Evolutionary conservation across 2,888 invertebrate species (phyloP).

Genomic region (Cantharis rustica): DNA sequence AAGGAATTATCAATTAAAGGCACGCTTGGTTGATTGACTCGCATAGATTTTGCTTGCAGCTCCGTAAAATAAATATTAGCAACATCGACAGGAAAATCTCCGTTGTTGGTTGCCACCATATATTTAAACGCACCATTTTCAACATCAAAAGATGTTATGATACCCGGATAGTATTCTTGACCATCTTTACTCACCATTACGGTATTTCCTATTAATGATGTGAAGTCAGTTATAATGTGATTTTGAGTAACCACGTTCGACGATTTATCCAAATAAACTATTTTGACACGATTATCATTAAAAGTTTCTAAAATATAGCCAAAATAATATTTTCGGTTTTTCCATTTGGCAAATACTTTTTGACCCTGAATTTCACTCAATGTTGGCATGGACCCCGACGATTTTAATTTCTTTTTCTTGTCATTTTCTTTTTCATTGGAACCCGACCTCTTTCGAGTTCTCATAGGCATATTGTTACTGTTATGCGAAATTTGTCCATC

Average conservation of each 20-base stretch:
- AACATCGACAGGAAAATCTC: slow-evolving; percentile 59
- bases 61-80: slow-evolving; percentile 61
- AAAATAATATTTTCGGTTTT: slow-evolving; percentile 70
- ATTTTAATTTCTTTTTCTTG: background rate
- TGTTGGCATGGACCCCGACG: background rate
- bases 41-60: slow-evolving; percentile 60
- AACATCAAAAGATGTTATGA: slow-evolving; percentile 52
- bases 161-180: slow-evolving; percentile 59
- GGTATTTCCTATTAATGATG: slow-evolving; percentile 61
- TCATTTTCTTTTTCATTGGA: background rate
- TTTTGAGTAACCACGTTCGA: slow-evolving; percentile 64
- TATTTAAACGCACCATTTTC: slow-evolving; percentile 57
- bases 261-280: slow-evolving; percentile 68
- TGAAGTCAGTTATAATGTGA: slow-evolving; percentile 60
- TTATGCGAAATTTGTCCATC: background rate
- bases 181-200: slow-evolving; percentile 61
- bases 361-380: slow-evolving; percentile 7
- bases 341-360: slow-evolving; percentile 68
- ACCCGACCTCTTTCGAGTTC: background rate
- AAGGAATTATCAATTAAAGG: background rate
- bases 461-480: background rate
- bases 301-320: slow-evolving; percentile 64
- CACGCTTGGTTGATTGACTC: slow-evolving; percentile 44
- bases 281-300: slow-evolving; percentile 64
- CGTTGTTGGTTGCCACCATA: slow-evolving; percentile 45